Percentiles rank a stretch among this genome's conserved stretches.
Evolutionary conservation across 2,113 vertebrate genomes (phyloP).

Genomic region (Tricholaema leucomelas): DNA sequence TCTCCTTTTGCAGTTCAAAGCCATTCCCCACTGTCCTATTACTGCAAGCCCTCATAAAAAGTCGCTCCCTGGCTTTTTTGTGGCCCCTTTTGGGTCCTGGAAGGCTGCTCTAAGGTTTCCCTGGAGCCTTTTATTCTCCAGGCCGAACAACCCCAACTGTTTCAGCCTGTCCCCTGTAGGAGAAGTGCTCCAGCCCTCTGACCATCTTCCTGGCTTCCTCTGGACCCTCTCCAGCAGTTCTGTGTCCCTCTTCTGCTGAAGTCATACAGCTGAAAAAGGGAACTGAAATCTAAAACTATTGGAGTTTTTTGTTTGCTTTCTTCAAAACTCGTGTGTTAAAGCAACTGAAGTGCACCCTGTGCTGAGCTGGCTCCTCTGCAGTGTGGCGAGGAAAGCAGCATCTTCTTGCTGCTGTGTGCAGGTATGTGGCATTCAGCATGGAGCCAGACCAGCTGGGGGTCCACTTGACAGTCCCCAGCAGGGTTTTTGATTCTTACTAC

Average conservation of each 20-base stretch:
- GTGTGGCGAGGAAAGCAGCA: background rate
- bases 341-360: background rate
- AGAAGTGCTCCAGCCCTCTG: too few relatives aligned
- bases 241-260: background rate
- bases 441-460: background rate
- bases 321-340: background rate
- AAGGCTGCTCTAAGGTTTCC: too few relatives aligned
- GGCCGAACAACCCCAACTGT: too few relatives aligned
- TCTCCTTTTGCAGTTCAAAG: too few relatives aligned
- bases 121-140: too few relatives aligned
- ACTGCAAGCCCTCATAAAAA: too few relatives aligned
- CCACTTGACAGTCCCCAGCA: background rate
- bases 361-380: background rate
- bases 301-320: background rate
- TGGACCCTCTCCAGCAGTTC: too few relatives aligned
- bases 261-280: background rate
- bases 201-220: too few relatives aligned
- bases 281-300: accelerated
- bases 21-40: too few relatives aligned
- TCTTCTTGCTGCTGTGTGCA: accelerated
- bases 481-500: accelerated
- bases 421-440: accelerated
- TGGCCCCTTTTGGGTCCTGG: too few relatives aligned
- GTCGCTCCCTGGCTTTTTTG: too few relatives aligned
- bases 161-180: too few relatives aligned